Evolutionary conservation across 2,113 vertebrate genomes (phyloP).

Genomic region (Rhizomys pruinosus): DNA sequence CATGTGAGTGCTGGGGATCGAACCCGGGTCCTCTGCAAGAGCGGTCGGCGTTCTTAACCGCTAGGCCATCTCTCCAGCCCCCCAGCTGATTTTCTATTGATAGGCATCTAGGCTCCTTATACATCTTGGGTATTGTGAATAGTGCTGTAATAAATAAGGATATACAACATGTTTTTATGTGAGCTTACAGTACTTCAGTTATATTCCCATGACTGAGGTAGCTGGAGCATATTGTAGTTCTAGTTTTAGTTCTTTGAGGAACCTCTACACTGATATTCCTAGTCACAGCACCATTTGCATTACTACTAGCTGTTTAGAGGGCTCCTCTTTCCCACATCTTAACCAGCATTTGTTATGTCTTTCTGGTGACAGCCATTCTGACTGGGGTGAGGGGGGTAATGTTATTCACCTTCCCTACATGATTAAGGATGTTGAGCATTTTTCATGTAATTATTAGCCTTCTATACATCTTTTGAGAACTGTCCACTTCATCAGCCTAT

Average conservation of each 20-base stretch:
- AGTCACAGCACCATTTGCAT: background rate
- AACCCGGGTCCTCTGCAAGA: too few relatives aligned
- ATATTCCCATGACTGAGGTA: background rate
- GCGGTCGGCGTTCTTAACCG: too few relatives aligned
- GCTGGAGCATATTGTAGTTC: background rate
- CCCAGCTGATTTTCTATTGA: too few relatives aligned
- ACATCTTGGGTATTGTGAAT: background rate
- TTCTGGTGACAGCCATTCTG: background rate
- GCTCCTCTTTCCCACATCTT: background rate
- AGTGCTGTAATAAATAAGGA: too few relatives aligned
- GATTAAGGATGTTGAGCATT: too few relatives aligned
- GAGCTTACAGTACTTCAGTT: background rate
- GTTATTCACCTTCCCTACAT: background rate
- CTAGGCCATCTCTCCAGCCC: too few relatives aligned
- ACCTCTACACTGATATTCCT: background rate
- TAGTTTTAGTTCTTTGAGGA: background rate
- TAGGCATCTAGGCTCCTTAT: background rate
- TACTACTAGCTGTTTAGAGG: background rate
- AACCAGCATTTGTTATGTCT: background rate
- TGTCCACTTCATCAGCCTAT: background rate
- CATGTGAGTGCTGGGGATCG: too few relatives aligned
- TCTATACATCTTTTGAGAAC: too few relatives aligned
- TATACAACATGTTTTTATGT: background rate
- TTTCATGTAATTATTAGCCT: background rate
- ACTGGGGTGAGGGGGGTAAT: background rate